Base-by-base conservation (phyloP, 2,797 vertebrate genomes). In the Carduelis carduelis region DNA sequence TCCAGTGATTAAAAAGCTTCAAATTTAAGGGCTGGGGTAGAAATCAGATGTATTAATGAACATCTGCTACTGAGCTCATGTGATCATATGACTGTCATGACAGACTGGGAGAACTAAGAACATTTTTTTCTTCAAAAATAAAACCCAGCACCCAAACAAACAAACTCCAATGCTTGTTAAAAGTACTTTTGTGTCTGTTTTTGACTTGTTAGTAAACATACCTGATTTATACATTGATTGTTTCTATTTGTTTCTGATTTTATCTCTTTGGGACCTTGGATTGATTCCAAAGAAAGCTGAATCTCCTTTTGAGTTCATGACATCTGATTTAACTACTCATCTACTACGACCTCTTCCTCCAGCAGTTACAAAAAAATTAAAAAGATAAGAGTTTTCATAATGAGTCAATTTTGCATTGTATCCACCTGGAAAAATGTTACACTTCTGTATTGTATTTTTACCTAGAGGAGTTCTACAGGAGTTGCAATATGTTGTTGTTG, bases 331-430 rank as follows among this genome's bases (percentile, higher is more conserved):
- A 39, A 23, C 37, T 47, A 7, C 32, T 76, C 32, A 20, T 50
- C 41, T 78, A 8, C 12, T 26, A 44, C 57, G 66, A 52, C 5
- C 5, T 52, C 24, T 70, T 82, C 21, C 7, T 68, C 37, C 22
- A 52, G 23, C 11, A n/a, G 28, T 56, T 75, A 39, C 0, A 0
- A 37, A 60, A 20, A 72, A 77, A 18, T 30, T 59, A 26, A 71
- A 21, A 35, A 23, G 28, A 14, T 30, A 10, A 6, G 21, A 53
- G 6, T 70, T 85, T 61, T 70, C 0, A 0, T 56, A 34, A 15
- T 44, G 12, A 70, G 21, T 70, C 16, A 57, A 14, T 61, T 85
- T 70, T 61, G 16, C 7, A 1, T 61, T 56, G 8, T 66, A 24
- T 75, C 43, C 15, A 39, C 22, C 8, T 61, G 57, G 34, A 39